Base-by-base conservation (phyloP, 2,888 invertebrate species). In the Clunio marinus region DNA sequence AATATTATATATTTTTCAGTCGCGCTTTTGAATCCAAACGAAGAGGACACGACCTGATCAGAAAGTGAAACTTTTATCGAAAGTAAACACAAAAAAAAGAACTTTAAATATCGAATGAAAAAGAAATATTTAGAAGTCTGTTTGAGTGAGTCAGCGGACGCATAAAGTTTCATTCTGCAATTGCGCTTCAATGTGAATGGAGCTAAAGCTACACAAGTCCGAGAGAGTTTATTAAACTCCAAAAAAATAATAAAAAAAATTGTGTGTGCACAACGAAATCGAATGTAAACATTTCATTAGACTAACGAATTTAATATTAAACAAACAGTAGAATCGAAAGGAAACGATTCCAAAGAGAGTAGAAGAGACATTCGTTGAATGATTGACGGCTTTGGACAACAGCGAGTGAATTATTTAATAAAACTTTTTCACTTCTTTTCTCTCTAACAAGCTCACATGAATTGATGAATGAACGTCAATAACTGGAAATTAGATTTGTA, bases 231-330 rank as follows among this genome's bases (percentile, higher is more conserved):
- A 63, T 27, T 63, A 63, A 63, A 63, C 63, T 63, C 46, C 4
- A 41, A 24, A 13, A 46, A 41, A n/a, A n/a, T n/a, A n/a, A n/a
- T 13, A 41, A 5, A 41, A 41, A n/a, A 41, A 2, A 3, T 41
- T n/a, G 41, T 63, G 22, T 60, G 35, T 60, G 63, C 37, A 63
- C 63, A 37, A 5, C 41, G 41, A 41, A 41, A 63, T 63, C 37
- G n/a, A 46, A 63, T 46, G 63, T 63, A 63, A 63, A 63, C 63
- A 63, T 63, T 63, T 63, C 63, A 63, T 63, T 63, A 63, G 63
- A 63, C 63, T 63, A 63, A 63, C 63, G 63, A 63, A 63, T 63
- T 63, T 45, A 63, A 63, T 63, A 63, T 63, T 46, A 63, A 27
- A 63, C 63, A 63, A 63, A 63, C 63, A 63, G 63, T 35, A 37